Base-by-base conservation (phyloP, 2,888 invertebrate species). In the Graphium colonna region DNA sequence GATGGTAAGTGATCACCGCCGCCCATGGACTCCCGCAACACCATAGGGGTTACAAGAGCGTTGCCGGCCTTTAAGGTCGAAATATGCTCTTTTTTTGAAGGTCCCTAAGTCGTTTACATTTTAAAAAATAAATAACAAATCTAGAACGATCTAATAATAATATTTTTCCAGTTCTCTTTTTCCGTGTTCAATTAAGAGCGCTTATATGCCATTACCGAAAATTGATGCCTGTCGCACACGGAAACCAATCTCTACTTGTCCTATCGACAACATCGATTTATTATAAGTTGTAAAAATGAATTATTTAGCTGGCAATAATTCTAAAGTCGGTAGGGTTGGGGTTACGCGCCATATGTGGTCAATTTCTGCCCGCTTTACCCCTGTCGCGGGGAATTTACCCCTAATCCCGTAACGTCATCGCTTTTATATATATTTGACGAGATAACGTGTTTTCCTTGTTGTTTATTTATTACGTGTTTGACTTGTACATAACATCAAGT, bases 391-490 rank as follows among this genome's bases (percentile, higher is more conserved):
- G 1, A 78, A 77, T 78, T 83, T 83, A 80, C 73, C 72, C 67
- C 70, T 83, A 84, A 87, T 84, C 82, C 82, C 31, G 26, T 82
- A 77, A 82, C 79, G 78, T 68, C 75, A 77, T 77, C 79, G 79
- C 77, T 79, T 81, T 75, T 74, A 72, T 76, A 77, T 64, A 79
- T 69, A 69, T 73, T 77, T 64, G 63, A 71, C 65, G 56, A 63
- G 64, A 67, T 67, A 64, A 54, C 59, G 52, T 59, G 50, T 49
- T 21, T 49, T 49, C 49, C 17, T 40, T 5, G 9, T 12, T 40
- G 38, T 28, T 45, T 7, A 21, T 18, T n/a, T n/a, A n/a, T n/a
- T n/a, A n/a, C n/a, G n/a, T n/a, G n/a, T n/a, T n/a, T n/a, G n/a
- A n/a, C n/a, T n/a, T n/a, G n/a, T n/a, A n/a, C n/a, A n/a, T n/a